Evolutionary conservation across 2,113 vertebrate species (phyloP).

Genomic region (Dicerorhinus sumatrensis): DNA sequence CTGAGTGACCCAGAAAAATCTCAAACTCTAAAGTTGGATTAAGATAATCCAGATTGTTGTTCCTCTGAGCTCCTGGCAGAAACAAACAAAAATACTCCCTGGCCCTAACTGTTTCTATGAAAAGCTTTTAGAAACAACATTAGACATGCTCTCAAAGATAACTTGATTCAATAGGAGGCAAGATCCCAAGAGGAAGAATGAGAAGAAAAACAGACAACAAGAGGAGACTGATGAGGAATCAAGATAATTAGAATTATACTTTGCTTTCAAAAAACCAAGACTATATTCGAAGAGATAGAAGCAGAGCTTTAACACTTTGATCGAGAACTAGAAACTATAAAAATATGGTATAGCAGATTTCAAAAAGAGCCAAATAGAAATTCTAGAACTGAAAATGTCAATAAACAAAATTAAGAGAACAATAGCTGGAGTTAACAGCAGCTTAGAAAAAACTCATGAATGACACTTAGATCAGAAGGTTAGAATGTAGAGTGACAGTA

Average conservation of each 20-base stretch:
- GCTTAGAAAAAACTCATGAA: background rate
- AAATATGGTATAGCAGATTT: background rate
- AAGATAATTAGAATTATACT: background rate
- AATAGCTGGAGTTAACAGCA: background rate
- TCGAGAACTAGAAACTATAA: background rate
- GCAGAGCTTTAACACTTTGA: background rate
- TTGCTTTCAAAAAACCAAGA: background rate
- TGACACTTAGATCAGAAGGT: background rate
- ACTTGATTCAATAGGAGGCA: background rate
- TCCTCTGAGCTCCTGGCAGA: background rate
- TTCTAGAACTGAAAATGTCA: background rate
- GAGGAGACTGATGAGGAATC: background rate
- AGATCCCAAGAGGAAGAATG: background rate
- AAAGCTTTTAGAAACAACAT: background rate
- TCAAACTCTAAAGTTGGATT: background rate
- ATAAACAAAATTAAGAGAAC: background rate
- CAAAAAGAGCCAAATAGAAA: background rate
- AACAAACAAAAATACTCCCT: background rate
- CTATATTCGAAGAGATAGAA: background rate
- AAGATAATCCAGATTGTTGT: background rate
- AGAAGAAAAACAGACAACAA: background rate
- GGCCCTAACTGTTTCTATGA: background rate
- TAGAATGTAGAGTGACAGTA: background rate
- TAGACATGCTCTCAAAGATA: background rate
- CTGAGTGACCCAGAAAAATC: background rate